phyloP scores from a whole-genome alignment of 2,888 invertebrate genomes.

The Dione juno region DNA sequence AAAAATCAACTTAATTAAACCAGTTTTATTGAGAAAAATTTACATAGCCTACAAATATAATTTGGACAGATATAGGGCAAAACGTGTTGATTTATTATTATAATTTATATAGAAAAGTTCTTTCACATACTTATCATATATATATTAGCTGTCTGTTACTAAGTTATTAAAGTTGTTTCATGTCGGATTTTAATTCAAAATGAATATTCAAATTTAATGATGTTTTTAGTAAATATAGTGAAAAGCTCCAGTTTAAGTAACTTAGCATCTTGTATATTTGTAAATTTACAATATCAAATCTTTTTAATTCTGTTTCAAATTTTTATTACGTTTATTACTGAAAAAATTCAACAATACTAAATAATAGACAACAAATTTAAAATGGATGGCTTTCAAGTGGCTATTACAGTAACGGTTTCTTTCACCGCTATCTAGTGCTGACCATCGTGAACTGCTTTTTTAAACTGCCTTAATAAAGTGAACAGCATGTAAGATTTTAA shows the following conservation, averaged over 20 bases:
- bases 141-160: not conserved
- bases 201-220: not conserved
- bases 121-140: slow-evolving; percentile 19
- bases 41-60: slow-evolving; percentile 25
- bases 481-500: slow-evolving; percentile 80
- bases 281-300: not conserved
- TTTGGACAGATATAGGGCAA: slow-evolving; percentile 23
- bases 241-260: not conserved
- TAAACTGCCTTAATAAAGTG: slow-evolving; percentile 78
- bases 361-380: slow-evolving; percentile 52
- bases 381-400: slow-evolving; percentile 70
- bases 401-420: slow-evolving; percentile 80
- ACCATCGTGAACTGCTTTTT: slow-evolving; percentile 79
- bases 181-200: not conserved
- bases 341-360: slow-evolving; percentile 14
- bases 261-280: not conserved
- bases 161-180: not conserved
- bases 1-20: slow-evolving; percentile 31
- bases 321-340: not conserved
- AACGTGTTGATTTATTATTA: slow-evolving; percentile 23
- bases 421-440: slow-evolving; percentile 80
- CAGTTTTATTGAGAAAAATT: slow-evolving; percentile 24
- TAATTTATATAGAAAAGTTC: slow-evolving; percentile 24
- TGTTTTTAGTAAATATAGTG: not conserved
- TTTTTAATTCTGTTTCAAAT: not conserved